A percentile compares a stretch with the other conserved stretches of the same genome.
Evolutionary conservation across 2,888 invertebrate genomes (phyloP).

Genomic region (Meliscaeva auricollis): DNA sequence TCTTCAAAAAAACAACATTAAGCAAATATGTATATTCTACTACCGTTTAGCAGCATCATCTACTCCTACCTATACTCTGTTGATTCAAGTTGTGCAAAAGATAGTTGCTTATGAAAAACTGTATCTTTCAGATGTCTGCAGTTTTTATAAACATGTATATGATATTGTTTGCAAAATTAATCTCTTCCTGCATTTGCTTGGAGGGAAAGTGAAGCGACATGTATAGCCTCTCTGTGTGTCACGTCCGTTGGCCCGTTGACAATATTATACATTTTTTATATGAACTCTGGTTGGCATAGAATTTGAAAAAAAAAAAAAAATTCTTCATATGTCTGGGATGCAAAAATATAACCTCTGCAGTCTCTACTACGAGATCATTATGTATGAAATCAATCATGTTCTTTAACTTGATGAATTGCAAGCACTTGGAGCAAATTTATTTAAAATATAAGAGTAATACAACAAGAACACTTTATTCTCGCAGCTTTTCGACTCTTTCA

Average conservation of each 20-base stretch:
- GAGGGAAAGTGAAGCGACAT: conserved; percentile 43
- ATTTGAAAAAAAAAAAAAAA: conserved; percentile 24
- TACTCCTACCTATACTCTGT: conserved; percentile 3
- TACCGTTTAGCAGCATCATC: conserved; percentile 37
- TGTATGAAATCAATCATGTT: conserved; percentile 47
- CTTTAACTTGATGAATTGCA: conserved; percentile 35
- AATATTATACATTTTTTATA: no score
- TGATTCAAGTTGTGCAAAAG: conserved; percentile 33
- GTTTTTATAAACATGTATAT: conserved; percentile 30
- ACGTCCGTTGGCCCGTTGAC: conserved; percentile 40
- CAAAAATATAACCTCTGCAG: conserved; percentile 27
- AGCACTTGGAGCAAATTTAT: conserved; percentile 47
- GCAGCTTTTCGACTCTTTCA: not conserved
- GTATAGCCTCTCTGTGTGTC: conserved; percentile 4
- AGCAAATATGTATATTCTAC: conserved; percentile 15
- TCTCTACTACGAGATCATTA: conserved; percentile 7
- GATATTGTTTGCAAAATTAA: conserved; percentile 58
- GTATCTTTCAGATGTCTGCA: conserved; percentile 47
- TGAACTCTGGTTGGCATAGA: conserved; percentile 33
- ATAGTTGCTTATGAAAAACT: conserved; percentile 47
- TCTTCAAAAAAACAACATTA: conserved; percentile 47
- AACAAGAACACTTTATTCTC: not conserved
- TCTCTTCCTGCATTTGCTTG: conserved; percentile 65
- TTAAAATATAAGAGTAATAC: not conserved
- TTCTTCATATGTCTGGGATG: no score